Conservation (phyloP, 1,140 invertebrate species). For the Cataglyphis hispanica region DNA sequence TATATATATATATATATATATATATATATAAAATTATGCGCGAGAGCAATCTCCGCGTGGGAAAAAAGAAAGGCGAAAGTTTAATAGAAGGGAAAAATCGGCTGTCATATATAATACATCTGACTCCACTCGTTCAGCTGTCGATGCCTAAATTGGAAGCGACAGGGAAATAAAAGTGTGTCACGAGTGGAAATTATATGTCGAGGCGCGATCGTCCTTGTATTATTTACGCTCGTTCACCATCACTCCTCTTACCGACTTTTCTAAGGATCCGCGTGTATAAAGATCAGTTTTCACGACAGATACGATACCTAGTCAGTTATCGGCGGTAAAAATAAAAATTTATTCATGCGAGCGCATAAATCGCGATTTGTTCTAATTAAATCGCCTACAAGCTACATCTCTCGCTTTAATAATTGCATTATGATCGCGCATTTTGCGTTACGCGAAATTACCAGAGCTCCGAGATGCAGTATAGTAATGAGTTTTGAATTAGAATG, state of each 20-base stretch:
- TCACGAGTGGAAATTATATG: slow-evolving; percentile 48
- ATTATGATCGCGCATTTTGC: neutral
- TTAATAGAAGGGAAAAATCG: neutral
- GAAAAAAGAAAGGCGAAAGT: neutral
- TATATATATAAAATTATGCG: slow-evolving; percentile 29
- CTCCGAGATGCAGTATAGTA: neutral
- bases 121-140: slow-evolving; percentile 14
- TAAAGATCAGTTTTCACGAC: neutral
- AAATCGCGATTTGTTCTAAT: neutral
- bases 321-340: neutral
- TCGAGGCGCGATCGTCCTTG: slow-evolving; percentile 53
- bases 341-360: neutral
- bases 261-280: neutral
- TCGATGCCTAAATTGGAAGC: slow-evolving; percentile 77
- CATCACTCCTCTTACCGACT: neutral
- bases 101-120: neutral
- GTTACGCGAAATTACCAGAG: slow-evolving; percentile 5
- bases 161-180: slow-evolving; percentile 65
- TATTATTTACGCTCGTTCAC: slow-evolving; percentile 16
- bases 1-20: neutral
- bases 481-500: slow-evolving; percentile 34
- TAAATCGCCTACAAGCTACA: neutral
- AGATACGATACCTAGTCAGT: neutral
- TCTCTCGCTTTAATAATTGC: neutral
- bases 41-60: slow-evolving; percentile 13